Conservation (phyloP, 1,140 invertebrate genomes). For the Drosophila arawakana region DNA sequence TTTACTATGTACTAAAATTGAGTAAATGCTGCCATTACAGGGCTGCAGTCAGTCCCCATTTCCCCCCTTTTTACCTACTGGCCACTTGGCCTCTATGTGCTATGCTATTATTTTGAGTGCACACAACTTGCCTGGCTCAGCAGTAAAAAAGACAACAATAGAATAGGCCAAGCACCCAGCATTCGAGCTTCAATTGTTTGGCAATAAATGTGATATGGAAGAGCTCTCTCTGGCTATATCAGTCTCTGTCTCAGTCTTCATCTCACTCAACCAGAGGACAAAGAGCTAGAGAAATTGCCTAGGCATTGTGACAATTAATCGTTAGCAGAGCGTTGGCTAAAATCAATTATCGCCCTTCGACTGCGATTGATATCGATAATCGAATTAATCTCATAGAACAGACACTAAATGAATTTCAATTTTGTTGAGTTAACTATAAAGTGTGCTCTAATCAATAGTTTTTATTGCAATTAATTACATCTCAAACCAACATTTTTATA, state of each 20-base stretch:
- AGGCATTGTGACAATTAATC: slow-evolving; percentile 58
- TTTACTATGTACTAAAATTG: slow-evolving; percentile 81
- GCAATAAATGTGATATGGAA: slow-evolving; percentile 46
- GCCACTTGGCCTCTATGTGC: slow-evolving; percentile 55
- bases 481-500: too few species aligned
- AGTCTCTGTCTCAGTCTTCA: background rate
- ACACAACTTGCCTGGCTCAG: slow-evolving; percentile 60
- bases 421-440: background rate
- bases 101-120: slow-evolving; percentile 76
- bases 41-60: slow-evolving; percentile 49
- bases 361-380: slow-evolving; percentile 55
- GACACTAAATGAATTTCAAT: background rate
- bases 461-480: background rate
- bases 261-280: background rate
- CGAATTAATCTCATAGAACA: slow-evolving; percentile 49
- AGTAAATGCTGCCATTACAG: slow-evolving; percentile 80
- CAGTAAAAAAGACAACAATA: slow-evolving; percentile 67
- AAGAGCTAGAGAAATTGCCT: background rate
- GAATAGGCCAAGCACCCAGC: slow-evolving; percentile 29
- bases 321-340: slow-evolving; percentile 56
- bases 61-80: slow-evolving; percentile 4
- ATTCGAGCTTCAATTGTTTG: slow-evolving; percentile 56
- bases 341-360: slow-evolving; percentile 62
- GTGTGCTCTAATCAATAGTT: background rate
- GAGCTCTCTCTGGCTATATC: background rate